Base-by-base conservation (phyloP, 35 echinoderm and acorn worm species). In the Stichopus chloronotus region DNA sequence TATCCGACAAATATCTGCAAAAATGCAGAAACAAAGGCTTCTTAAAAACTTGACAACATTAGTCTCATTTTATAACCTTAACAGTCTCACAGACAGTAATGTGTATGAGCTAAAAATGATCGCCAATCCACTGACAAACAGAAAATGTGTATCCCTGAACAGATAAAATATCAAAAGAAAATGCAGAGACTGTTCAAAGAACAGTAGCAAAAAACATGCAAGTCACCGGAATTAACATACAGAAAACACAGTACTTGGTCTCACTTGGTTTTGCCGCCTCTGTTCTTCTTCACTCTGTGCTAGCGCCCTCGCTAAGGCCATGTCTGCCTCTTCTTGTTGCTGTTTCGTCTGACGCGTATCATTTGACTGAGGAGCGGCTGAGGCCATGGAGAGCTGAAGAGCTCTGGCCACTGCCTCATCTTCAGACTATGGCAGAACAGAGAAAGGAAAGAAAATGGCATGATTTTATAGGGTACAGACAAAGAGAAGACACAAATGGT, bases 351-450 rank as follows among this genome's bases (percentile, higher is more conserved):
- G 87, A 16, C 59, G 87, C 7, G 71, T 24, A 5, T 89, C 9
- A 24, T 43, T 59, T 59, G 56, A 76, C 52, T 90, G 57, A 23
- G 87, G 63, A 13, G 61, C 81, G 22, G 22, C 88, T 10, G 87
- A 89, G 16, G 92, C 92, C 53, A 99, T 52, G 6, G 97, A 99
- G 56, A 99, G 90, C 78, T 99, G 97, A 3, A 99, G 91, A 43
- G 97, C 97, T 53, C 97, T 87, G 52, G 95, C 93, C 97, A 99
- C 95, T 13, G 97, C 97, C 95, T 99, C 97, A 91, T 99, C 95
- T 79, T 99, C 97, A 87, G 97, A 96, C 97, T 99, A 83, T 94
- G 79, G 11, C 16, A 56, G 54, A 57, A 25, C 20, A 12, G 63
- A 77, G 19, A 55, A 53, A 55, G 21, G 71, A 79, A 79, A 79